Base-by-base conservation (phyloP, 2,113 vertebrate genomes). In the Poecile atricapillus region DNA sequence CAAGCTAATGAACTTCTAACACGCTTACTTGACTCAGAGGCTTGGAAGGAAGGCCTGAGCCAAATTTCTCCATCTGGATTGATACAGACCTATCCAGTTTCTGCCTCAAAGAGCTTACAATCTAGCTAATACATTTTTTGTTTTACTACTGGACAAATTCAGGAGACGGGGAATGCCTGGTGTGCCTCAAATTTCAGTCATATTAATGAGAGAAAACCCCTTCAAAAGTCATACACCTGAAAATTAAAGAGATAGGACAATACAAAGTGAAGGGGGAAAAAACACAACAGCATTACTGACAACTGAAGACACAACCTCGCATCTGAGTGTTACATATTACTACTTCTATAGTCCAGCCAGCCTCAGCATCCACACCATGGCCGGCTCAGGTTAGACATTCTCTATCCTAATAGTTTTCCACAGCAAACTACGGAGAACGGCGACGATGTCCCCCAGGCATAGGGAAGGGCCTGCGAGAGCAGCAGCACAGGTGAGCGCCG, bases 291-390 rank as follows among this genome's bases (percentile, higher is more conserved):
- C 55, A 58, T 13, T 16, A 30, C 83, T 31, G 59, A 50, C 20
- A 30, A 21, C 52, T 2, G 11, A 70, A 44, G n/a, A 49, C 24
- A 27, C 6, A 53, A 21, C 10, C 52, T 25, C 23, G 1, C 74
- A n/a, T 2, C 13, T 9, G 8, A 63, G 14, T 15, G 24, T 11
- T 8, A 6, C 0, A 1, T 3, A 2, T 13, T 7, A 21, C 58
- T 30, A 9, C 35, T 33, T 22, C 4, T 4, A 15, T 1, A 71
- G 44, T 39, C 50, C 43, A 25, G n/a, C 4, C 70, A 35, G 46
- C 16, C 69, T 33, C 22, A 5, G 35, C 15, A 7, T 5, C 23
- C 23, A 5, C 19, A 52, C 39, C 31, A 21, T 1, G 21, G 17
- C 31, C 9, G 1, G 46, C 44, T n/a, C 19, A 4, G 20, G 10